Base-by-base conservation (phyloP, 2,113 vertebrate genomes). In the Myotis lucifugus region DNA sequence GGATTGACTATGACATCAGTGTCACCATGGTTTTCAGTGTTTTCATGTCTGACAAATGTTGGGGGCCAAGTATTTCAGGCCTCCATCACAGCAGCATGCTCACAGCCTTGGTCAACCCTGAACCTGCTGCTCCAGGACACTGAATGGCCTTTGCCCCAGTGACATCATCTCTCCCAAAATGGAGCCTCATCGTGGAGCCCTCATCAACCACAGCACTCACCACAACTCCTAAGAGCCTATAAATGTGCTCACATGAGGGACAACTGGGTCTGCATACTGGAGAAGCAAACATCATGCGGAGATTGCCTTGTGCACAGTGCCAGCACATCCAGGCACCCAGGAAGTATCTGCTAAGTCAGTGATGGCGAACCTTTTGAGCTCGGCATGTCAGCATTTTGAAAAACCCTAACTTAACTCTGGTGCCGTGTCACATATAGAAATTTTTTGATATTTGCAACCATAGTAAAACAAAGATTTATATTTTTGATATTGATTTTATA, bases 241-340 rank as follows among this genome's bases (percentile, higher is more conserved):
- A 10, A 3, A 3, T 18, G 66, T 37, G 72, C 50, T 70, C 46
- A n/a, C 78, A 13, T 5, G 15, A 1, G 17, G 52, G 23, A 12
- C n/a, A 15, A 32, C 21, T 29, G 25, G 27, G 79, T 83, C 79
- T 46, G 32, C 37, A 46, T 15, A 46, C 17, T 46, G 56, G 10
- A 46, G 79, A 64, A 46, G 79, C 37, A 83, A 82, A 29, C 1
- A 13, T 32, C 74, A 32, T 3, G 5, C 1, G 3, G 9, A 85
- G 15, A 6, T 15, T 50, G 40, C 25, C 52, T 8, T 17, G 52
- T 21, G 18, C 69, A 61, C 8, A 23, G 77, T 3, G 29, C 12
- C 1, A 1, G 8, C 1, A 70, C 37, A 19, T 4, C 11, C 0
- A 10, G 78, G 27, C 9, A 46, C 12, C 42, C 8, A 5, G 18